These are phyloP conservation scores for Kuschelorhynchus macadamiae DNA, from an alignment of 2,888 invertebrate species.

Conservation along the genomic window DNA sequence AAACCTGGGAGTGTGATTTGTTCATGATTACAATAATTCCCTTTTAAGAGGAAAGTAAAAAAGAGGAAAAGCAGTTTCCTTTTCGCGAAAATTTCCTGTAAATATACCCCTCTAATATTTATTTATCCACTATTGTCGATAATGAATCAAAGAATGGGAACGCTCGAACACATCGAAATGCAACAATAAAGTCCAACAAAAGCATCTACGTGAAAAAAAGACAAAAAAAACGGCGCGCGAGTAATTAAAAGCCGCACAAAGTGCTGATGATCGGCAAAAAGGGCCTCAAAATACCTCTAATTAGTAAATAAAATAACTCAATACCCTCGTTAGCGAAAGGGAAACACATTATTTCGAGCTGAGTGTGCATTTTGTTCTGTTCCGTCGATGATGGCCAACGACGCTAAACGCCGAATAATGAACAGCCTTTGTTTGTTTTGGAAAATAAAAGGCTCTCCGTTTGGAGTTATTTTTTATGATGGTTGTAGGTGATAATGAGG, in stretches of 20 bases:
- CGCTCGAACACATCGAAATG: too few species aligned
- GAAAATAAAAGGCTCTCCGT: background rate
- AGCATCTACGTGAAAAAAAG: too few species aligned
- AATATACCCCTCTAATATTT: too few species aligned
- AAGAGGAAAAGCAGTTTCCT: too few species aligned
- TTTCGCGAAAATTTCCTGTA: too few species aligned
- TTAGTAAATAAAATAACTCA: constrained; percentile 49
- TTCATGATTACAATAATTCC: too few species aligned
- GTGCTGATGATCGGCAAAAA: constrained; percentile 43
- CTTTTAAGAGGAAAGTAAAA: too few species aligned
- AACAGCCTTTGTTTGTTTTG: constrained; percentile 21
- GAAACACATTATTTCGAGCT: constrained; percentile 48
- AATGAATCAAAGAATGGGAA: too few species aligned
- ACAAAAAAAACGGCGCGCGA: too few species aligned
- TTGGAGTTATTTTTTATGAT: background rate
- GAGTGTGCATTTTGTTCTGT: constrained; percentile 48
- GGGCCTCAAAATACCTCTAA: constrained; percentile 45
- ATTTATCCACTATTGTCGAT: too few species aligned
- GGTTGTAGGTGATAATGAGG: background rate
- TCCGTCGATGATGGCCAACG: constrained; percentile 25
- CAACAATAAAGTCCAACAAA: too few species aligned
- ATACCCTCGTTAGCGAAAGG: constrained; percentile 49
- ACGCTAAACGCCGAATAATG: constrained; percentile 39
- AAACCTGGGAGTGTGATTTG: too few species aligned
- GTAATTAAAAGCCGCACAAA: constrained; percentile 43